Percentiles rank a stretch among this genome's conserved stretches.
Conservation (phyloP, 1,140 invertebrate species). For the Trichonephila clavipes region DNA sequence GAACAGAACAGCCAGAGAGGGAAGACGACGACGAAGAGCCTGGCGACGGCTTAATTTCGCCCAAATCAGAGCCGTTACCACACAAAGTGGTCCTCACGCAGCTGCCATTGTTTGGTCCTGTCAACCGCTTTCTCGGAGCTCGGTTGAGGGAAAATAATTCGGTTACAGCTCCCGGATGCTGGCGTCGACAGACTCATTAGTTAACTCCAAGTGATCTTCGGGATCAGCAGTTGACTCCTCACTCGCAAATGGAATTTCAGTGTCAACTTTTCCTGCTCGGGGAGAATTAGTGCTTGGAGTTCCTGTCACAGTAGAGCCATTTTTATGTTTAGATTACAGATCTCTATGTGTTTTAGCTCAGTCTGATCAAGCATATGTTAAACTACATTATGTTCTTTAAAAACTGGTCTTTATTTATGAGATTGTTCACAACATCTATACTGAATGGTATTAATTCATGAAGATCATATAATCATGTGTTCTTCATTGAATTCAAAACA, state of each 20-base stretch:
- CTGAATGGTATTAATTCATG: too few relatives aligned
- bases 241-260: neutral
- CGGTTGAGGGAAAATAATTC: neutral
- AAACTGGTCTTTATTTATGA: too few relatives aligned
- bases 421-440: too few relatives aligned
- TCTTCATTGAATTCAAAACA: too few relatives aligned
- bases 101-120: neutral
- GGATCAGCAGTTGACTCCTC: neutral
- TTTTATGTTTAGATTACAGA: neutral
- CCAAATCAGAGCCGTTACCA: neutral
- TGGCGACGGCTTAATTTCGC: neutral
- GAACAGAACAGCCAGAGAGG: neutral
- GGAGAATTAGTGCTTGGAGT: neutral
- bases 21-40: neutral
- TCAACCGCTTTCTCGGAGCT: neutral
- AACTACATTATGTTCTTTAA: too few relatives aligned
- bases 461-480: too few relatives aligned
- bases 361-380: neutral
- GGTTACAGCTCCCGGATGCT: neutral
- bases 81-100: neutral
- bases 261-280: neutral
- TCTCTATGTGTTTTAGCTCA: neutral
- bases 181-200: conserved; percentile 32
- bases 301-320: neutral
- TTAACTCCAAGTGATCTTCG: neutral